Percentiles rank a stretch among this genome's conserved stretches.
Evolutionary conservation across 1,140 invertebrate species (phyloP).

Genomic region (Acromyrmex echinatior): DNA sequence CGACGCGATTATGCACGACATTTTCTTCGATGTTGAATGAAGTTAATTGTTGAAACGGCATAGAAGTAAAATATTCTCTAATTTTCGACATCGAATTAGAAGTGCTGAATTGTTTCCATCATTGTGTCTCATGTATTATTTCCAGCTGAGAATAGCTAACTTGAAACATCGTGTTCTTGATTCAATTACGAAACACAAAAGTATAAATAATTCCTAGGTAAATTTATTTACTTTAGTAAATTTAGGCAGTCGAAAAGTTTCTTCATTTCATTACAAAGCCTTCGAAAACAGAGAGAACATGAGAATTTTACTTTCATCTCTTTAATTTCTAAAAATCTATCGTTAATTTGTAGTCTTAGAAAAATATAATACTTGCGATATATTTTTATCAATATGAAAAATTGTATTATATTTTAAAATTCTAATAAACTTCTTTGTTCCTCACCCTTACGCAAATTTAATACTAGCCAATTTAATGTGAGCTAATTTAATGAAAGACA

Average conservation of each 20-base stretch:
- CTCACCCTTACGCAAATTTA: no score
- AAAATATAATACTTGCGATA: neutral
- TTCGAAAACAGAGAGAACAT: neutral
- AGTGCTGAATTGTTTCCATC: neutral
- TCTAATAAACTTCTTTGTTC: no score
- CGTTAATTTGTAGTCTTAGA: neutral
- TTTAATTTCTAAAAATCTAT: neutral
- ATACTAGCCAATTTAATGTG: no score
- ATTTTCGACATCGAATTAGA: slow-evolving; percentile 3
- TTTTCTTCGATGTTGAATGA: neutral
- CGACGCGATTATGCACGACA: neutral
- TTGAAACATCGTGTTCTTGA: neutral
- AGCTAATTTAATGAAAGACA: no score
- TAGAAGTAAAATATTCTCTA: neutral
- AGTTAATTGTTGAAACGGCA: neutral
- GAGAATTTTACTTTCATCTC: neutral
- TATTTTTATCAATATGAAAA: neutral
- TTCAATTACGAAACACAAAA: neutral
- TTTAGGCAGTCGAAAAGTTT: neutral
- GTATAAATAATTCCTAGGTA: neutral
- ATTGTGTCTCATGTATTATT: neutral
- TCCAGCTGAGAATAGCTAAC: neutral
- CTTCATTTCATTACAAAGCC: neutral
- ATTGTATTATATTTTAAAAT: neutral
- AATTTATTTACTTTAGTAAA: neutral